Conservation (phyloP, 2,113 vertebrate genomes). For the Pseudorasbora parva region DNA sequence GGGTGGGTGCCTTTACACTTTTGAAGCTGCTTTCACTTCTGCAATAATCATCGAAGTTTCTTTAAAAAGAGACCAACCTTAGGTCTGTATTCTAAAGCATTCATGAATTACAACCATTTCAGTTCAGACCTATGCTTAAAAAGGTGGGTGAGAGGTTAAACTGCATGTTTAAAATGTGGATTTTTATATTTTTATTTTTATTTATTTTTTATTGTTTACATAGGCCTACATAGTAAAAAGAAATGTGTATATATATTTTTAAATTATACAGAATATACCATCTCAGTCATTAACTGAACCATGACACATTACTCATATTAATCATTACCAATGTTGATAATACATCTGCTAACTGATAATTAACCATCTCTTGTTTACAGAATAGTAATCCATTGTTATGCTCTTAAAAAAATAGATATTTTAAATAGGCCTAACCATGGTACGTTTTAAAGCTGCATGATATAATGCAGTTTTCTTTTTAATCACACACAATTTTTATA, state of each 20-base stretch:
- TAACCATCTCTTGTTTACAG: background rate
- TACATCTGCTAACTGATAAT: background rate
- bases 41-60: no score
- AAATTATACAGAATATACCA: background rate
- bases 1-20: no score
- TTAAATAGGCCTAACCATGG: background rate
- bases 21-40: no score
- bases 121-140: no score
- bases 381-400: background rate
- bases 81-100: no score
- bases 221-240: background rate
- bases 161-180: background rate
- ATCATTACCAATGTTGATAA: constrained; percentile 34
- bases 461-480: background rate
- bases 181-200: background rate
- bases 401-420: background rate
- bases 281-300: background rate
- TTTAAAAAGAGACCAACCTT: no score
- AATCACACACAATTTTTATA: background rate
- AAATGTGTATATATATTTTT: background rate
- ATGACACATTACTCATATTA: background rate
- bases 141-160: background rate
- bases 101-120: no score
- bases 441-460: background rate
- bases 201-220: background rate